Conservation (phyloP, 2,113 vertebrate species). For the Cyprinodon variegatus region DNA sequence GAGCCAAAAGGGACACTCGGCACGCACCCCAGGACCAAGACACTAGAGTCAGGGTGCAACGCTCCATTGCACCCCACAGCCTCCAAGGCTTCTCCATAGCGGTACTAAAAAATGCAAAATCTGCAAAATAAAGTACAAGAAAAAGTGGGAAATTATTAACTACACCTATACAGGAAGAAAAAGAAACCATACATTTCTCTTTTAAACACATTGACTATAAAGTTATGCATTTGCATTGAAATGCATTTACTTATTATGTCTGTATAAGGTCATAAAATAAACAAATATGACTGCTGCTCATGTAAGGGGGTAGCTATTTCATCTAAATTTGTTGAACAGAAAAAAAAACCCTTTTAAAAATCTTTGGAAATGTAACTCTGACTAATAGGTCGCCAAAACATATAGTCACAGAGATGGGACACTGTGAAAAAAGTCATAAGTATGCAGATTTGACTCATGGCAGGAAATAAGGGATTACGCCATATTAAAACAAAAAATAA, state of each 20-base stretch:
- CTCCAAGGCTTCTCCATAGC: conserved; percentile 98
- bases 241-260: background rate
- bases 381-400: too few species aligned
- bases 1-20: conserved; percentile 93
- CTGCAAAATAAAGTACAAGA: conserved; percentile 37
- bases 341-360: background rate
- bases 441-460: background rate
- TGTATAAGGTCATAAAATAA: background rate
- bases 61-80: conserved; percentile 90
- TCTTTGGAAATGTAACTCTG: background rate
- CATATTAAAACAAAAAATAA: background rate
- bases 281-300: background rate
- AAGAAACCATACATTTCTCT: background rate
- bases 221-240: background rate
- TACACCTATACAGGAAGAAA: background rate
- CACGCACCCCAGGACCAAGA: conserved; percentile 97
- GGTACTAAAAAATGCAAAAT: conserved; percentile 43
- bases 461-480: too few species aligned
- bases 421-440: background rate
- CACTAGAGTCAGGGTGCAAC: conserved; percentile 86
- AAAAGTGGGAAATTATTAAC: background rate
- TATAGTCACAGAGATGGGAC: background rate
- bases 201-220: background rate
- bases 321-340: background rate
- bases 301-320: background rate